Conservation (phyloP, 2,113 vertebrate genomes). For the pig (Sus scrofa) region DNA sequence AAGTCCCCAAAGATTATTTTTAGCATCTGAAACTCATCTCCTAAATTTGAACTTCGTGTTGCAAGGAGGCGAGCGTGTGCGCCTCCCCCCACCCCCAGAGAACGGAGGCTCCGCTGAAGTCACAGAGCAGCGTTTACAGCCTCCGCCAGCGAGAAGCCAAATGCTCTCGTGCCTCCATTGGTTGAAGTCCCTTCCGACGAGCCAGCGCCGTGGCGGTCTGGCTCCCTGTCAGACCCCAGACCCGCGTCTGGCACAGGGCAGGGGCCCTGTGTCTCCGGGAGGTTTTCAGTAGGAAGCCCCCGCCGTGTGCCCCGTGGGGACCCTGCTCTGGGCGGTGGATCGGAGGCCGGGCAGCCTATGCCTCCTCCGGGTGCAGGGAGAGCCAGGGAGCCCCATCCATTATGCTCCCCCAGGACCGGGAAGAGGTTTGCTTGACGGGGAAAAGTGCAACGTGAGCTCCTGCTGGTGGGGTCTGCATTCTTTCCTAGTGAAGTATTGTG, state of each 20-base stretch:
- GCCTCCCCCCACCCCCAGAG: not conserved
- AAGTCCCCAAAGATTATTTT: slow-evolving; percentile 49
- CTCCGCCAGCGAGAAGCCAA: not conserved
- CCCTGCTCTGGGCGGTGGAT: fast-evolving
- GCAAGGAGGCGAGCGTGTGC: not conserved
- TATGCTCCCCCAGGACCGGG: not conserved
- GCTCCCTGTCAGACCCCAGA: not conserved
- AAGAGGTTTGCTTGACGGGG: not conserved
- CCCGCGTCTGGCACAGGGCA: fast-evolving
- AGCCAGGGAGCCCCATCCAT: slow-evolving; percentile 61
- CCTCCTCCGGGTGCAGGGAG: not conserved
- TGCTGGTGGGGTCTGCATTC: slow-evolving; percentile 86
- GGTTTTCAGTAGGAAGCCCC: not conserved
- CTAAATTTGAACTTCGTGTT: not conserved
- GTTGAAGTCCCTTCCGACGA: not conserved
- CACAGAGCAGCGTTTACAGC: not conserved
- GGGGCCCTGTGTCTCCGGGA: fast-evolving
- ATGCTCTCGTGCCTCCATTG: fast-evolving
- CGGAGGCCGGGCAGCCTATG: fast-evolving
- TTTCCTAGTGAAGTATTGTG: slow-evolving; percentile 87
- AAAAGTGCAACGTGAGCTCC: slow-evolving; percentile 70
- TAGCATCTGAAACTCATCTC: slow-evolving; percentile 51
- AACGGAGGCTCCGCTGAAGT: not conserved
- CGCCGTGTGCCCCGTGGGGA: fast-evolving
- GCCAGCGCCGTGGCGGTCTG: fast-evolving